Base-by-base conservation (phyloP, 64 coral and sea anemone genomes). In the Montipora capricornis region DNA sequence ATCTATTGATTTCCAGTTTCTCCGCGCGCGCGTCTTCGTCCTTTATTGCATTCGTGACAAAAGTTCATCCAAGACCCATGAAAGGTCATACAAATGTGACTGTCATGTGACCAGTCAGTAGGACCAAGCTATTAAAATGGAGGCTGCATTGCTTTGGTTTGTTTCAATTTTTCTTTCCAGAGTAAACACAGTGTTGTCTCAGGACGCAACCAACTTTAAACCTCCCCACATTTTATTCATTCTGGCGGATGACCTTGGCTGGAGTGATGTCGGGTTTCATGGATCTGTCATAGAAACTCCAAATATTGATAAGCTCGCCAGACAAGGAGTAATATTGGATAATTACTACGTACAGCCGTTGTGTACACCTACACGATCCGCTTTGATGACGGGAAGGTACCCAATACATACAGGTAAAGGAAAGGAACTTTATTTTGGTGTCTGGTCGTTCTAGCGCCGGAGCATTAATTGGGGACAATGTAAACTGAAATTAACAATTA, bases 231-330 rank as follows among this genome's bases (percentile, higher is more conserved):
- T 86, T 78, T 37, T 93, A 9, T 84, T 92, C 22, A 73, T 86
- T 44, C 17, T 93, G 12, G 91, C 83, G 22, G 82, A 93, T 84
- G 91, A 93, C 49, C 74, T 93, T 12, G 82, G 91, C 66, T 93
- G 74, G 91, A 93, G 81, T 10, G 81, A 93, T 51, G 73, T 87
- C 47, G 73, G 91, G 10, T 93, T 86, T 58, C 80, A 78, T 48
- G 80, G 80, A 60, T 77, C 57, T 6, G 55, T 44, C 24, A 82
- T 82, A 44, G 45, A 64, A 82, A 89, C 87, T 60, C 87, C 87
- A 55, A 76, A 89, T 58, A 89, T 89, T 50, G 87, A 89, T 51
- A 75, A 62, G 5, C 87, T 89, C 17, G 87, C 87, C 7, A 61
- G 2, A 52, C 73, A 89, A 89, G 87, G 87, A 60, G 87, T 89